phyloP scores from a whole-genome alignment of 1,140 invertebrate species.

The Chelonus insularis region DNA sequence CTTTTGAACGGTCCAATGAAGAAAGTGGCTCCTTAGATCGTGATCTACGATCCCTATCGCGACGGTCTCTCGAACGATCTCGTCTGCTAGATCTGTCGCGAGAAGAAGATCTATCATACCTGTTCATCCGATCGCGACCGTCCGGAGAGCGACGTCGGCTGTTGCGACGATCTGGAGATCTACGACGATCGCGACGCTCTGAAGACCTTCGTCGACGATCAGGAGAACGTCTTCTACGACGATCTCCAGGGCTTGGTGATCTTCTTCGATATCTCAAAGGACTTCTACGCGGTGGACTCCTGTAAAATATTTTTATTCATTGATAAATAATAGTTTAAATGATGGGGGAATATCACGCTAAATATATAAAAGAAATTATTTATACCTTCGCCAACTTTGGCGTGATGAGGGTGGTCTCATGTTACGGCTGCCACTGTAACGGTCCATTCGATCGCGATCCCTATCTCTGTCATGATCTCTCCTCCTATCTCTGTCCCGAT shows the following conservation, averaged over 20 bases:
- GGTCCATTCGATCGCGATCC: slow-evolving; percentile 52
- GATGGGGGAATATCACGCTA: not conserved
- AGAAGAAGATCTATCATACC: slow-evolving; percentile 54
- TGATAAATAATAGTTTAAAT: not conserved
- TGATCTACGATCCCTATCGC: slow-evolving; percentile 46
- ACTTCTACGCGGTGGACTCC: slow-evolving; percentile 51
- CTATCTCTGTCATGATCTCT: slow-evolving; percentile 55
- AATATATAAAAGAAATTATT: not conserved
- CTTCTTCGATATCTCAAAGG: slow-evolving; percentile 50
- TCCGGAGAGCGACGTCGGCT: slow-evolving; percentile 63
- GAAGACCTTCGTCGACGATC: slow-evolving; percentile 53
- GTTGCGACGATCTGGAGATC: slow-evolving; percentile 48
- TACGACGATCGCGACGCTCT: slow-evolving; percentile 49
- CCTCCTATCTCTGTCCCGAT: slow-evolving; percentile 55
- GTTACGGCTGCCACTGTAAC: slow-evolving; percentile 54
- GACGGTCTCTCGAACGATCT: slow-evolving; percentile 51
- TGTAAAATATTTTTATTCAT: too few relatives aligned
- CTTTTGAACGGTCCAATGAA: slow-evolving; percentile 45
- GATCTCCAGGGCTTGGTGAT: slow-evolving; percentile 51
- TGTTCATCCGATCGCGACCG: slow-evolving; percentile 43
- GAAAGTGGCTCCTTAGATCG: slow-evolving; percentile 42
- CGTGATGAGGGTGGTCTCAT: slow-evolving; percentile 57
- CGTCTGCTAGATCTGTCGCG: slow-evolving; percentile 52
- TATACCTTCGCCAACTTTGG: slow-evolving; percentile 54
- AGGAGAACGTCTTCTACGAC: slow-evolving; percentile 49